Evolutionary conservation across 1,140 invertebrate genomes (phyloP), one percentile per base, ranked within the genome.

Genomic region (Polypedilum vanderplanki): DNA sequence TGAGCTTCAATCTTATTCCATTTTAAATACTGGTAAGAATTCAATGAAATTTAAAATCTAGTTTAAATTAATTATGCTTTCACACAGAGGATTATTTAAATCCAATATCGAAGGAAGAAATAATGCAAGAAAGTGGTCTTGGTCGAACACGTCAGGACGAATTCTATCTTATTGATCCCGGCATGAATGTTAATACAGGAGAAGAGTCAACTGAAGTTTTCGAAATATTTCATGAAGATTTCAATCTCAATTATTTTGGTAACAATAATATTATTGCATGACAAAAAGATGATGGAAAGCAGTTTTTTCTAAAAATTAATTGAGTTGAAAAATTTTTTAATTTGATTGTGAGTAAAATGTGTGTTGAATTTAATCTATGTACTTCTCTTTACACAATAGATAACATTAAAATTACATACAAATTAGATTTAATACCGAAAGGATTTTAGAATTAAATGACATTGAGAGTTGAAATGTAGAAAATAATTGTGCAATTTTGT

Each of bases 51-150:
- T 33, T 40, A 15, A 40, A 1, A 74, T 74, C 46, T 18, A 1
- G 18, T 22, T 17, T 20, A 15, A 74, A 12, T 33, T 2, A 75
- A 73, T 15, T 46, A 57, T 57, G 10, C 12, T 57, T 15, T 15
- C 57, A 40, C 57, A 2, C 74, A 75, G 10, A 40, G 82, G 84
- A 85, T 78, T 85, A 84, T 77, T 79, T 85, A 57, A 85, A 85
- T 79, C 83, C 84, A 33, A 80, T 85, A 73, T 80, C 84, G 74
- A 83, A 83, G 75, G 80, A 84, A 67, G 81, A 83, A 22, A 79
- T 83, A 10, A 76, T 81, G 24, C 80, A 81, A 73, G 84, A 85
- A 76, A 83, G 82, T 73, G 84, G 83, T 0, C 75, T 85, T 33
- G 75, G 22, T n/a, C 73, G 75, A 41, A 10, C 17, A 41, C 64